phyloP scores from a whole-genome alignment of 2,113 vertebrate species.

The Trematomus loennbergii region DNA sequence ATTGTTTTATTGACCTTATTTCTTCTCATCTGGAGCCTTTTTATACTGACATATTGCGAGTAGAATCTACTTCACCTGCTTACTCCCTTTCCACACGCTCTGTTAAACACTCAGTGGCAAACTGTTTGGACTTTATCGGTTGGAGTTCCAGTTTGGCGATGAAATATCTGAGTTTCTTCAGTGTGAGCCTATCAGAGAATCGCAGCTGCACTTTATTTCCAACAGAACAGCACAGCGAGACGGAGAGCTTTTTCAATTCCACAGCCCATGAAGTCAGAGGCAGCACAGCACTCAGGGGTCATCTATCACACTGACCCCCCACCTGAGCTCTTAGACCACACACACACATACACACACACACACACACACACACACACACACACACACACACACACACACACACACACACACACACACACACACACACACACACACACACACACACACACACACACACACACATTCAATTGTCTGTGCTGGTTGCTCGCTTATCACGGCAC shows the following conservation, averaged over 20 bases:
- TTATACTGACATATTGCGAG: constrained; percentile 6
- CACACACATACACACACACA: not conserved
- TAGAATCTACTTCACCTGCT: too few species aligned
- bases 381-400: not conserved
- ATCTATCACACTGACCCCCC: constrained; percentile 46
- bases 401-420: too few species aligned
- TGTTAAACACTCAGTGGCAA: too few species aligned
- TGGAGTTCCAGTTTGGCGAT: not conserved
- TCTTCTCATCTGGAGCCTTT: constrained; percentile 4
- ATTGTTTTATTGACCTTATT: not conserved
- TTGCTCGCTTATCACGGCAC: constrained; percentile 8
- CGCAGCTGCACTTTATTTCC: constrained; percentile 40
- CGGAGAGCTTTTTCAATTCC: constrained; percentile 36
- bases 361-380: constrained; percentile 12
- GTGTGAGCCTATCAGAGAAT: constrained; percentile 7
- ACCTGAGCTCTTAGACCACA: constrained; percentile 29
- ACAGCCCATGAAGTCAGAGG: constrained; percentile 17
- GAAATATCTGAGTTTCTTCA: constrained; percentile 13
- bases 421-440: too few species aligned
- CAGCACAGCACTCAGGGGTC: constrained; percentile 35
- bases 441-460: too few species aligned
- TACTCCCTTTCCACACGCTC: not conserved
- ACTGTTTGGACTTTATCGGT: constrained; percentile 11
- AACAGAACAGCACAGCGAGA: constrained; percentile 2
- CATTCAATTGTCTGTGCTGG: not conserved